Conservation (phyloP, 2,888 invertebrate genomes). For the Melolontha melolontha region DNA sequence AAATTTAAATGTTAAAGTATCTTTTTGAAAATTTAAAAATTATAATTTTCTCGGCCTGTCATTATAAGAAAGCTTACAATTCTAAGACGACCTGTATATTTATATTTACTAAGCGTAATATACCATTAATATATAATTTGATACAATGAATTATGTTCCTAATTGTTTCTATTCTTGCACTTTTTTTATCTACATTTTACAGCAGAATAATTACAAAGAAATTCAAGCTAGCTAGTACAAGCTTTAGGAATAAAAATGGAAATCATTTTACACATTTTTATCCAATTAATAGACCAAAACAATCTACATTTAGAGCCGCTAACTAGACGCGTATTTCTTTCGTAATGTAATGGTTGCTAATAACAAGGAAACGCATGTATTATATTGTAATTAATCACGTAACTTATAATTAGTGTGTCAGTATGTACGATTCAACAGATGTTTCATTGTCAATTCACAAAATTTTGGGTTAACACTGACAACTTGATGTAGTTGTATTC, state of each 20-base stretch:
- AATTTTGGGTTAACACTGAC: no score
- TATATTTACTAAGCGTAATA: no score
- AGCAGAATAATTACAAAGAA: not conserved
- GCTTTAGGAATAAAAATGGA: conserved; percentile 26
- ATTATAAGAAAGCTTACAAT: no score
- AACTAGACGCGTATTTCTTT: conserved; percentile 12
- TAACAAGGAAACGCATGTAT: conserved; percentile 33
- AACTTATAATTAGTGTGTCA: conserved; percentile 37
- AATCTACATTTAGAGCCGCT: conserved; percentile 15
- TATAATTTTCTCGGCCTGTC: no score
- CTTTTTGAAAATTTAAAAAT: no score
- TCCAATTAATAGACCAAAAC: conserved; percentile 32
- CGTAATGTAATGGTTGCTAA: conserved; percentile 35
- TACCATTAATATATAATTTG: not conserved
- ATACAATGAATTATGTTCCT: conserved; percentile 13
- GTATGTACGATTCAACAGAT: conserved; percentile 17
- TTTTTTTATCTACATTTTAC: conserved; percentile 3
- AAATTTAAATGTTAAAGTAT: no score
- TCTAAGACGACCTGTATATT: no score
- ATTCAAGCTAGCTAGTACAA: no score
- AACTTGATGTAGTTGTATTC: no score
- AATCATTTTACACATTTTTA: conserved; percentile 35
- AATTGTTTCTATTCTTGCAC: conserved; percentile 8
- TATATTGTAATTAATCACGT: conserved; percentile 33
- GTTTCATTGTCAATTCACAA: conserved; percentile 4